Conservation (phyloP, 2,113 vertebrate genomes). For the Callionymus lyra region DNA sequence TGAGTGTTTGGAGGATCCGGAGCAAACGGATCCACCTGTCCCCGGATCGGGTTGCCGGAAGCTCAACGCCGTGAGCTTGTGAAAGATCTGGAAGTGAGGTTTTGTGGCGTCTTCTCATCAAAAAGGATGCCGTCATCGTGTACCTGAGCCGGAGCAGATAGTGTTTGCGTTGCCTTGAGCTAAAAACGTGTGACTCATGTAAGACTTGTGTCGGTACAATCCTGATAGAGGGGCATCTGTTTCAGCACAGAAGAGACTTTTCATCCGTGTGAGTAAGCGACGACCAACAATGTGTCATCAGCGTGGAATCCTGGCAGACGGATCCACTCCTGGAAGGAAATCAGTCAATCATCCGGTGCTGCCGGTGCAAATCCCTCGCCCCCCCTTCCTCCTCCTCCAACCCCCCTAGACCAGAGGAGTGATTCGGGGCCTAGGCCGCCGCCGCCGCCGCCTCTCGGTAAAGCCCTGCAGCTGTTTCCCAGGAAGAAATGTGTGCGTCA, state of each 20-base stretch:
- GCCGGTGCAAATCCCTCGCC: conserved; percentile 10
- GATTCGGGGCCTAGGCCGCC: conserved; percentile 10
- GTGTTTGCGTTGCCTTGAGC: too few relatives aligned
- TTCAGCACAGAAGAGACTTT: conserved; percentile 1
- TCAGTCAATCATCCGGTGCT: conserved; percentile 10
- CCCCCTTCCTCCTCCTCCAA: not conserved
- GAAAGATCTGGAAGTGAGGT: too few relatives aligned
- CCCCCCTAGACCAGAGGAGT: conserved; percentile 1
- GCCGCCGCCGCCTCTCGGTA: too few relatives aligned
- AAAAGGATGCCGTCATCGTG: too few relatives aligned
- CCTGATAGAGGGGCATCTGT: not conserved
- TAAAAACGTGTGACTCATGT: too few relatives aligned
- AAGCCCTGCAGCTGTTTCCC: conserved; percentile 42
- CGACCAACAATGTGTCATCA: conserved; percentile 6
- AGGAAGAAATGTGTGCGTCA: conserved; percentile 26
- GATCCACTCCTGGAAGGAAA: conserved; percentile 10
- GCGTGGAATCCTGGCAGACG: conserved; percentile 22
- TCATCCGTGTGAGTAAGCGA: too few relatives aligned
- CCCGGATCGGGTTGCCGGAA: conserved; percentile 29
- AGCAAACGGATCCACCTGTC: conserved; percentile 52
- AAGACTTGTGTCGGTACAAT: too few relatives aligned
- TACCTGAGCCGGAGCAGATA: too few relatives aligned
- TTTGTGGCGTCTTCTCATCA: too few relatives aligned
- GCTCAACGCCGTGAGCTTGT: conserved; percentile 11
- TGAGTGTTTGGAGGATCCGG: conserved; percentile 37